Evolutionary conservation across 2,113 vertebrate genomes (phyloP).

Genomic region (Procavia capensis): DNA sequence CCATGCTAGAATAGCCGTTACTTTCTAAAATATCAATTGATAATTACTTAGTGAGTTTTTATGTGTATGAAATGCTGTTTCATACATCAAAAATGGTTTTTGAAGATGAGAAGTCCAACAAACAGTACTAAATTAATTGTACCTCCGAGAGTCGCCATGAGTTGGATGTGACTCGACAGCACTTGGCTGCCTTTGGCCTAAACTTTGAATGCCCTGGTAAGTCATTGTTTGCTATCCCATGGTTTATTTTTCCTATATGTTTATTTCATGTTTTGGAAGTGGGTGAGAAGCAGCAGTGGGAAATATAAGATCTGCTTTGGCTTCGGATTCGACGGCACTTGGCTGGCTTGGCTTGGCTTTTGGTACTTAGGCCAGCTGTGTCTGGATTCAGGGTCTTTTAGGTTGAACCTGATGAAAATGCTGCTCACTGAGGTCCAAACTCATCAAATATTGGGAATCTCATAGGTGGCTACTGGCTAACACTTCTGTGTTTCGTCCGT

Average conservation of each 20-base stretch:
- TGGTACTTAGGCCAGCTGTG: neutral
- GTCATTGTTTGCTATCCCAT: neutral
- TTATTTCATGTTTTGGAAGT: neutral
- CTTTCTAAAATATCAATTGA: neutral
- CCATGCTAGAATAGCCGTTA: neutral
- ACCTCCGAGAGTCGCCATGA: too few species aligned
- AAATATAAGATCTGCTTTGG: neutral
- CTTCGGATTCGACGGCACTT: too few species aligned
- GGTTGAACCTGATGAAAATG: neutral
- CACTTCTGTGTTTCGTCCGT: neutral
- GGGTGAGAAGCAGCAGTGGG: neutral
- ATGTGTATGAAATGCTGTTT: constrained; percentile 17
- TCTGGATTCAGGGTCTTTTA: neutral
- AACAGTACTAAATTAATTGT: neutral
- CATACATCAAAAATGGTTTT: neutral
- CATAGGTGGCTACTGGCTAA: neutral
- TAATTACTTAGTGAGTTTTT: neutral
- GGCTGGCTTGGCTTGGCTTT: too few species aligned
- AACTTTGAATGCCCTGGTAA: neutral
- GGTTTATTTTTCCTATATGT: neutral
- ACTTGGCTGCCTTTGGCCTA: too few species aligned
- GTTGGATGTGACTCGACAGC: too few species aligned
- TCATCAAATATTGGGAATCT: neutral
- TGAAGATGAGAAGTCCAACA: neutral
- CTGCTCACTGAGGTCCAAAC: neutral